A percentile compares a stretch with the other conserved stretches of the same genome.
These are phyloP conservation scores for Coracias cyanogaster DNA, from an alignment of 2,797 vertebrate genomes.

Conservation along the genomic window DNA sequence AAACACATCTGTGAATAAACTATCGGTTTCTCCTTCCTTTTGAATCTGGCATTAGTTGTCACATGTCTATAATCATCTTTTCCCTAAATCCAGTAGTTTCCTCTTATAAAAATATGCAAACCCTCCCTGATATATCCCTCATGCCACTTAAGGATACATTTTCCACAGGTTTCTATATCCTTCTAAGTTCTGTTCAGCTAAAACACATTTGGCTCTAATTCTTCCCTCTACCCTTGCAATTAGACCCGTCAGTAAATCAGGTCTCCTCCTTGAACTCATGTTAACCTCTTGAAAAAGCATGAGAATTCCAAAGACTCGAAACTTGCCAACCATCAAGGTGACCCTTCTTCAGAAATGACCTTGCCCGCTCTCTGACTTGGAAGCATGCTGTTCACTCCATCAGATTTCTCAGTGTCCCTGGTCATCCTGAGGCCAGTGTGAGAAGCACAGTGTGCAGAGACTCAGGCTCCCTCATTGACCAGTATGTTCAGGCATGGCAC, in stretches of 20 bases:
- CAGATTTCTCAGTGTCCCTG: neutral
- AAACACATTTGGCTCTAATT: neutral
- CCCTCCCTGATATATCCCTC: fast-evolving
- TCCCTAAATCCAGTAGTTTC: neutral
- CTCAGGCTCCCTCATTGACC: fast-evolving
- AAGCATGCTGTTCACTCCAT: neutral
- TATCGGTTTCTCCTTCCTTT: neutral
- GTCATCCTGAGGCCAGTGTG: neutral
- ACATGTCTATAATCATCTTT: neutral
- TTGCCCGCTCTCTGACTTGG: neutral
- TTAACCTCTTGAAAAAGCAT: neutral
- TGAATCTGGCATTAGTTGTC: neutral
- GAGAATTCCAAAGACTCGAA: neutral
- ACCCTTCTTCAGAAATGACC: neutral
- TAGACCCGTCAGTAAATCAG: neutral
- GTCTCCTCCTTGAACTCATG: neutral
- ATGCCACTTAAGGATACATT: neutral
- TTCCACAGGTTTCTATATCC: neutral
- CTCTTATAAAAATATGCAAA: neutral
- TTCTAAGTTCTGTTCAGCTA: neutral
- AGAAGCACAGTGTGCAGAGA: fast-evolving
- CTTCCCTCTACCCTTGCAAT: neutral
- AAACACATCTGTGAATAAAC: neutral
- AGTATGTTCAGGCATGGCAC: fast-evolving
- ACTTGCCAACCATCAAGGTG: neutral